These are phyloP conservation scores for Urophycis tenuis DNA, from an alignment of 2,797 vertebrate genomes.

Conservation along the genomic window DNA sequence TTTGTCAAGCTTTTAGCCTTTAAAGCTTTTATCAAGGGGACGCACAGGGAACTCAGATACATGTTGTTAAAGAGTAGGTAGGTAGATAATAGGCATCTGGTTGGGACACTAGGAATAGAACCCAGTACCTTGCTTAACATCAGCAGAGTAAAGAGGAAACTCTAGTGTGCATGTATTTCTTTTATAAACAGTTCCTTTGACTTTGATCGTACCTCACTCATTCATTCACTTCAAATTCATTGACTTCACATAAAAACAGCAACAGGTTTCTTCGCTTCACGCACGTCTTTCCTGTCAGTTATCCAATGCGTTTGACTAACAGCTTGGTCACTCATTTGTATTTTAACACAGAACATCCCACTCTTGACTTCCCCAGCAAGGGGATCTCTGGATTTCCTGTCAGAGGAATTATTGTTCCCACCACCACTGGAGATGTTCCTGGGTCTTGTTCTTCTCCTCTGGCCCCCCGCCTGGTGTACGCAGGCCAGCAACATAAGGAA, in stretches of 20 bases:
- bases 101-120: neutral
- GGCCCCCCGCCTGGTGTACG: conserved; percentile 54
- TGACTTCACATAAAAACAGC: neutral
- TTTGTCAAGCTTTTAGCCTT: no score
- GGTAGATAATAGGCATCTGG: neutral
- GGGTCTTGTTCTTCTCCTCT: conserved; percentile 64
- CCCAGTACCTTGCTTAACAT: neutral
- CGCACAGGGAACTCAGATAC: neutral
- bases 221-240: no score
- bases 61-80: neutral
- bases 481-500: conserved; percentile 66
- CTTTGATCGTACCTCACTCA: neutral
- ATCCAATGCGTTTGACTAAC: neutral
- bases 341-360: conserved; percentile 11
- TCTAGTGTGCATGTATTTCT: neutral
- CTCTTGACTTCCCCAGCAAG: conserved; percentile 5
- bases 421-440: conserved; percentile 59
- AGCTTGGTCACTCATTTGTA: neutral
- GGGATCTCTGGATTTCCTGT: conserved; percentile 25
- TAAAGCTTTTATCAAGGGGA: neutral
- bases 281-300: neutral
- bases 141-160: neutral
- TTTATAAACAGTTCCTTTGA: neutral
- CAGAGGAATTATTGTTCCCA: conserved; percentile 59
- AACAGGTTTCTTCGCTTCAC: neutral